A percentile compares a stretch with the other conserved stretches of the same genome.
phyloP scores from a whole-genome alignment of 2,113 vertebrate species.

The Calypte anna region DNA sequence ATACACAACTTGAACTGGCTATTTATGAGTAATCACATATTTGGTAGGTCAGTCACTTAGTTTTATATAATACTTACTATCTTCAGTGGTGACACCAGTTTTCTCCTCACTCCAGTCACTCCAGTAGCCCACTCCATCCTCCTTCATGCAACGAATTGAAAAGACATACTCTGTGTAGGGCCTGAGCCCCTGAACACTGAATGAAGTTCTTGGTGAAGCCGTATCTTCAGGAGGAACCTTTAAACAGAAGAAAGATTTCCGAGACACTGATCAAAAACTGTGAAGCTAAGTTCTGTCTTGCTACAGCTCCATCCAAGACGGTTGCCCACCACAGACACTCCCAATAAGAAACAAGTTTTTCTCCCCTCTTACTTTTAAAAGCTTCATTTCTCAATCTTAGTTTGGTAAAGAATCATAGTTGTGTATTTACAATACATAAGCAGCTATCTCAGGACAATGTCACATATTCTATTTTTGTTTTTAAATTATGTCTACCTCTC shows the following conservation, averaged over 20 bases:
- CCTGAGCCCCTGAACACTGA: constrained; percentile 84
- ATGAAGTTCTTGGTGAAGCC: constrained; percentile 73
- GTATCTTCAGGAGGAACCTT: constrained; percentile 83
- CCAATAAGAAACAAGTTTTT: background rate
- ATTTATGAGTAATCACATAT: background rate
- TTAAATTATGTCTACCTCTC: background rate
- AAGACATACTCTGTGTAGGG: constrained; percentile 83
- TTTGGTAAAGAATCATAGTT: background rate
- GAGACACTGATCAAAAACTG: background rate
- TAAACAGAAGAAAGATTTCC: background rate
- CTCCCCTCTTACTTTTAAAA: background rate
- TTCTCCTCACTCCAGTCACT: constrained; percentile 88
- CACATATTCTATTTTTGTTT: background rate
- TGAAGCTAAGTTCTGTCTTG: background rate
- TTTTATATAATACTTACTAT: constrained; percentile 77
- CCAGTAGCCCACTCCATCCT: constrained; percentile 78
- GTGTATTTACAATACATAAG: background rate
- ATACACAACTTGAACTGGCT: background rate
- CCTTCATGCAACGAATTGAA: constrained; percentile 82
- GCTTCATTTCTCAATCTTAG: background rate
- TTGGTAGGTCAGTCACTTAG: background rate
- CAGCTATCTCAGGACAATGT: background rate
- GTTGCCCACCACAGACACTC: background rate
- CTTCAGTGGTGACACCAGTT: constrained; percentile 79
- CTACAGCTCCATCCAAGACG: background rate